A percentile compares a stretch with the other conserved stretches of the same genome.
phyloP scores from a whole-genome alignment of 2,888 invertebrate genomes.

The Tineola bisselliella region DNA sequence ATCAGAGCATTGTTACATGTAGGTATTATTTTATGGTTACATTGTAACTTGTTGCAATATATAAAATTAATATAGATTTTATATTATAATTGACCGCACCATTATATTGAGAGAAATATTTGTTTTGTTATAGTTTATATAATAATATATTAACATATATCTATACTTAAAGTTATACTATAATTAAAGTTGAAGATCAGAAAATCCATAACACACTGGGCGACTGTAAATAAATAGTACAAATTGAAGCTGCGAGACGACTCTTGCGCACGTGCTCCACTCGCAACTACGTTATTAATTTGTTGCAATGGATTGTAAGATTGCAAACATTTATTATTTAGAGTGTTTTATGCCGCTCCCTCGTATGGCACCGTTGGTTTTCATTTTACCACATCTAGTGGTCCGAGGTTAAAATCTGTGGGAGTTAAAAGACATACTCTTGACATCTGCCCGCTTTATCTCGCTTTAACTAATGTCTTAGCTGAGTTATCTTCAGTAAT shows the following conservation, averaged over 20 bases:
- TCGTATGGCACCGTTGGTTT: background rate
- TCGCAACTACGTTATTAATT: conserved; percentile 37
- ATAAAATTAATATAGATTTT: too few relatives aligned
- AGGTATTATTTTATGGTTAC: too few relatives aligned
- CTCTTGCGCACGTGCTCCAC: conserved; percentile 36
- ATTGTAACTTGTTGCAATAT: too few relatives aligned
- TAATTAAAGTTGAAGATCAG: too few relatives aligned
- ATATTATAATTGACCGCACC: too few relatives aligned
- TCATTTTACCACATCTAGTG: background rate
- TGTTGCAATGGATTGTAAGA: conserved; percentile 36
- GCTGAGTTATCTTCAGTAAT: background rate
- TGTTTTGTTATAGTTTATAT: too few relatives aligned
- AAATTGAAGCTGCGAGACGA: conserved; percentile 6
- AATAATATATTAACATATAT: too few relatives aligned
- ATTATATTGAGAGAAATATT: too few relatives aligned
- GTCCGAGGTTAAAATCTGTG: background rate
- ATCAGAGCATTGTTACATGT: too few relatives aligned
- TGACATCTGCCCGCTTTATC: conserved; percentile 6
- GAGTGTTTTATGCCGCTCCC: conserved; percentile 1
- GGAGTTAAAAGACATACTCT: conserved; percentile 5
- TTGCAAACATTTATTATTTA: conserved; percentile 35
- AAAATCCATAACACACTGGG: background rate
- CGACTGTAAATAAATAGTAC: conserved; percentile 4
- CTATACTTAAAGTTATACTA: too few relatives aligned
- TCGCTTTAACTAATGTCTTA: conserved; percentile 1